Percentiles rank a stretch among this genome's conserved stretches.
Evolutionary conservation across 2,888 invertebrate genomes (phyloP).

Genomic region (Ligdia adustata): DNA sequence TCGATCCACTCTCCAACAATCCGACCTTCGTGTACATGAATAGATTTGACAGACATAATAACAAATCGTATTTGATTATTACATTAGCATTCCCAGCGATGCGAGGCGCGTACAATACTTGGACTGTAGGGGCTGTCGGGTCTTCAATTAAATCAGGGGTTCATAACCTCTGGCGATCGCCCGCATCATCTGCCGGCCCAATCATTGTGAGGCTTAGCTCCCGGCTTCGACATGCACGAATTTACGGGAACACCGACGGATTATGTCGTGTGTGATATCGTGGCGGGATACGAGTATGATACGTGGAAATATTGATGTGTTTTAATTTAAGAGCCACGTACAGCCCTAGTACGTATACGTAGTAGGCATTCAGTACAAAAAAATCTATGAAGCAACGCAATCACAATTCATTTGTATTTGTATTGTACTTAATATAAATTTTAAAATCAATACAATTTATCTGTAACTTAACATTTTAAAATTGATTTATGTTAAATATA

Average conservation of each 20-base stretch:
- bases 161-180: slow-evolving; percentile 64
- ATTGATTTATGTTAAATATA: too few relatives aligned
- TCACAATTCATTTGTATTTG: too few relatives aligned
- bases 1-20: slow-evolving; percentile 22
- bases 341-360: too few relatives aligned
- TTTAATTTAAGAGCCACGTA: too few relatives aligned
- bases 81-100: slow-evolving; percentile 44
- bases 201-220: slow-evolving; percentile 61
- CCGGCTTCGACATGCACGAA: slow-evolving; percentile 54
- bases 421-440: too few relatives aligned
- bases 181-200: slow-evolving; percentile 74
- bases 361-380: too few relatives aligned
- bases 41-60: slow-evolving; percentile 38
- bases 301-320: neutral
- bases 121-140: slow-evolving; percentile 58
- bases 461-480: too few relatives aligned
- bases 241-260: slow-evolving; percentile 50
- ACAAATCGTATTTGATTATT: slow-evolving; percentile 39
- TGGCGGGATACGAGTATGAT: neutral
- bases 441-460: too few relatives aligned
- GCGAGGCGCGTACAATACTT: slow-evolving; percentile 50
- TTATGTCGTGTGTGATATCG: slow-evolving; percentile 13
- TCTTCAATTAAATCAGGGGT: slow-evolving; percentile 79
- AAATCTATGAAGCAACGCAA: too few relatives aligned
- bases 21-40: slow-evolving; percentile 32